Evolutionary conservation across 64 coral and sea anemone genomes (phyloP), one percentile per base, ranked within the genome.

Genomic region (Montipora cactus): DNA sequence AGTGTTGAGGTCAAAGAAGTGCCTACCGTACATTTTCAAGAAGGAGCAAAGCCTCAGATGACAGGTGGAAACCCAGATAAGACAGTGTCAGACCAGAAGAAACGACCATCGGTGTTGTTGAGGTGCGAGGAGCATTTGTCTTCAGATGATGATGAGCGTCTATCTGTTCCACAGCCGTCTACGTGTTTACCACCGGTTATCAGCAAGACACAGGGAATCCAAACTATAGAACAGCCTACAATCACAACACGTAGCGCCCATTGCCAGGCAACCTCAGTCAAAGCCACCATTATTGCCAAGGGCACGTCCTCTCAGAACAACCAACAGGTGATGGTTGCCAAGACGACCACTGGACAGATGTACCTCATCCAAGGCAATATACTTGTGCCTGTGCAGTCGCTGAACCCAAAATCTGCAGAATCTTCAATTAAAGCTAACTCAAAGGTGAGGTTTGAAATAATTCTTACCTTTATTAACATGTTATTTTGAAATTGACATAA

Each of bases 361-460:
- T 98, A 98, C n/a, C 93, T 98, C 70, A 98, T 98, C 11, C 96
- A 98, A 75, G 96, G 96, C 4, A 98, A 98, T 78, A 90, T 98
- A 2, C 77, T 98, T 44, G 88, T 98, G 37, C 96, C 96, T 14
- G 96, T 98, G 9, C 96, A 98, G 73, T 95, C 91, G 14, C 75
- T 98, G 7, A 86, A 15, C 8, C 19, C 82, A 46, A 80, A 80
- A 80, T 19, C 20, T 59, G 53, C 53, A 57, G 82, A 71, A 45
- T n/a, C 82, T 10, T 7, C 66, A 11, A 68, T 59, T 7, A 86
- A 86, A 19, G 62, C 48, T 44, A 86, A 72, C 68, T 48, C 82
- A 16, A 67, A 86, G 82, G 25, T 86, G 66, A 86, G 47, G 49
- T 71, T 72, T 71, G 44, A 71, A 18, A 69, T 76, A 1, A 37